Evolutionary conservation across 2,113 vertebrate genomes (phyloP), one percentile per base, ranked within the genome.

Genomic region (Ginglymostoma cirratum): DNA sequence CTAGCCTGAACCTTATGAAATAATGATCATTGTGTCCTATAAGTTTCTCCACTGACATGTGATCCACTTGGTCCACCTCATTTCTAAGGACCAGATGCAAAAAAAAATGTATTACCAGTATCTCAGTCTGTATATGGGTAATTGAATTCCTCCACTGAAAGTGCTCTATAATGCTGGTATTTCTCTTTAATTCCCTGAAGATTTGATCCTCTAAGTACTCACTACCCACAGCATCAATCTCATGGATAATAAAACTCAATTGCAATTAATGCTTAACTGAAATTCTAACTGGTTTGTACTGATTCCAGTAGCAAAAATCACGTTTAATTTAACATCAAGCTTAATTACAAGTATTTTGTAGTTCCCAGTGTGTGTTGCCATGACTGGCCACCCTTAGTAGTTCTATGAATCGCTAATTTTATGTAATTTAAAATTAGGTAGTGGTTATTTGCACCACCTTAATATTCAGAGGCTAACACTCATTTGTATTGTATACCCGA

Each of bases 281-380:
- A 90, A 90, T 90, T 90, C 48, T 61, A 90, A 19, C 17, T 92
- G 89, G 15, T 65, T 92, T 66, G 10, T 92, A 8, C n/a, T 65
- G 87, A 15, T 30, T 65, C 8, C 87, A 65, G 30, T 1, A 90
- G 55, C 55, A 65, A 92, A 87, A 90, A n/a, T 45, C 15, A n/a
- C 7, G 19, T 92, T 90, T 61, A 90, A 90, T 90, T 92, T 92
- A 92, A 66, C 89, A 92, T 92, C 89, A 66, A 66, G 21, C 61
- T 66, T 92, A 65, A 92, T 92, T 92, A 65, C 89, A 92, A 52
- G 12, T 92, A 66, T 92, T 92, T 61, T 65, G 52, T 61, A 61
- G 52, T 5, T 92, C 61, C 89, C 55, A 21, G 61, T 19, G 7
- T 92, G 89, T 66, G 61, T 92, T 89, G 48, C 30, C 55, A 61